Conservation (phyloP, 2,888 invertebrate genomes). For the Dicyrtoma fusca region DNA sequence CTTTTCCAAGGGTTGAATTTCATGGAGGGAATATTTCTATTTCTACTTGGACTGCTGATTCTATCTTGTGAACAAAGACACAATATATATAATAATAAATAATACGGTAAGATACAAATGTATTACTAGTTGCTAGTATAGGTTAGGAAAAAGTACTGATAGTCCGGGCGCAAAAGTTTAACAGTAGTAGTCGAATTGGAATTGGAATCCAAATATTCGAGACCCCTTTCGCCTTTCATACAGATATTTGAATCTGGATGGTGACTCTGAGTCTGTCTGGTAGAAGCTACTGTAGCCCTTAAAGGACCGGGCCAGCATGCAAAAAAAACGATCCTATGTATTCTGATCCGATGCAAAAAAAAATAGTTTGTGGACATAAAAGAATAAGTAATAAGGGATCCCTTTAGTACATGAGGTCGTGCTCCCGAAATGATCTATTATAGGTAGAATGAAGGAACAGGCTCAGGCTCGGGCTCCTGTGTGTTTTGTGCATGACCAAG, state of each 20-base stretch:
- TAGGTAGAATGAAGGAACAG: conserved; percentile 18
- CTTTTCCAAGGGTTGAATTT: conserved; percentile 27
- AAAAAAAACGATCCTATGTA: conserved; percentile 22
- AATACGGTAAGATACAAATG: conserved; percentile 32
- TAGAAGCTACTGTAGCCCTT: not conserved
- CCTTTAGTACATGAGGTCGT: conserved; percentile 41
- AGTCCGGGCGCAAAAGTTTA: conserved; percentile 11
- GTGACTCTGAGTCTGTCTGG: too few relatives aligned
- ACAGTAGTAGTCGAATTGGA: not conserved
- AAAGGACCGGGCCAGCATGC: conserved; percentile 12
- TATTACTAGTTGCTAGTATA: too few relatives aligned
- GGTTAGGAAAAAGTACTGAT: not conserved
- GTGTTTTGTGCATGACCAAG: not conserved
- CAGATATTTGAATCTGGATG: not conserved
- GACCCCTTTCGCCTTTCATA: conserved; percentile 23
- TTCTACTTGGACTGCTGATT: not conserved
- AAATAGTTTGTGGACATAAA: conserved; percentile 35
- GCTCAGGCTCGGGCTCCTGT: not conserved
- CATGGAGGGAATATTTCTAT: conserved; percentile 17
- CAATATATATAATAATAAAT: conserved; percentile 19
- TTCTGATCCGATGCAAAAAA: conserved; percentile 41
- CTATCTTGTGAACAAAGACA: conserved; percentile 13
- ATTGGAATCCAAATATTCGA: not conserved
- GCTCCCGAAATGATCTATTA: conserved; percentile 26
- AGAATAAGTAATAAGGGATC: conserved; percentile 54